These are phyloP conservation scores for Schizothorax lantsangensis DNA, from an alignment of 2,797 vertebrate species.

Conservation along the genomic window DNA sequence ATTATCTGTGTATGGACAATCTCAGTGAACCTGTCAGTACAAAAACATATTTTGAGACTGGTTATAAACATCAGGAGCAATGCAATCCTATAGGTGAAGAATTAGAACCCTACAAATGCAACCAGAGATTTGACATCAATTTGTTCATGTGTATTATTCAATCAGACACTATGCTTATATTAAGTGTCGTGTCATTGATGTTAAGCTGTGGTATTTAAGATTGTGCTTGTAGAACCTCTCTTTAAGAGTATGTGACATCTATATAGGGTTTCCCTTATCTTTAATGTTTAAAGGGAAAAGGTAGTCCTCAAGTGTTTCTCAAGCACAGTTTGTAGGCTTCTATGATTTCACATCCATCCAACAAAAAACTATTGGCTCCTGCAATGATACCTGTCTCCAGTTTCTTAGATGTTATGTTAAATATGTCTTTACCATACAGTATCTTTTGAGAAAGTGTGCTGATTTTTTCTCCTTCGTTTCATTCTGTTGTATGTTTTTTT, in stretches of 20 bases:
- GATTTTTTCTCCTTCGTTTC: constrained; percentile 42
- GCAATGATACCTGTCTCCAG: constrained; percentile 67
- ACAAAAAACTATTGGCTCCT: constrained; percentile 43
- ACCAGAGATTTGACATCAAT: constrained; percentile 40
- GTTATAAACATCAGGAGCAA: constrained; percentile 33
- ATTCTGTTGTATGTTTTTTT: constrained; percentile 51
- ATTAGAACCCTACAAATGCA: constrained; percentile 23
- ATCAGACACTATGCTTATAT: constrained; percentile 75
- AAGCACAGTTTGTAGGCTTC: constrained; percentile 29
- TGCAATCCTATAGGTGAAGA: constrained; percentile 20
- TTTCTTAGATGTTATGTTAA: constrained; percentile 24
- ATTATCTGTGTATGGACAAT: constrained; percentile 60
- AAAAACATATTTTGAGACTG: constrained; percentile 41
- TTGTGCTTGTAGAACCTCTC: constrained; percentile 28
- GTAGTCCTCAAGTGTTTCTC: constrained; percentile 63
- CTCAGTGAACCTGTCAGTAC: constrained; percentile 28
- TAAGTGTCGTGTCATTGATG: constrained; percentile 71
- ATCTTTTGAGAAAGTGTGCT: constrained; percentile 67
- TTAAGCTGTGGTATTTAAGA: constrained; percentile 51
- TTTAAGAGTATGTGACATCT: constrained; percentile 42
- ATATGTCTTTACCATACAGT: constrained; percentile 34
- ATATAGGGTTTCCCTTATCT: constrained; percentile 72
- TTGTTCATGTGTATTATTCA: constrained; percentile 33
- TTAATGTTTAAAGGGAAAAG: constrained; percentile 82
- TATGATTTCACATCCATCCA: constrained; percentile 15